phyloP scores from a whole-genome alignment of 2,113 vertebrate genomes.

The Chunga burmeisteri region DNA sequence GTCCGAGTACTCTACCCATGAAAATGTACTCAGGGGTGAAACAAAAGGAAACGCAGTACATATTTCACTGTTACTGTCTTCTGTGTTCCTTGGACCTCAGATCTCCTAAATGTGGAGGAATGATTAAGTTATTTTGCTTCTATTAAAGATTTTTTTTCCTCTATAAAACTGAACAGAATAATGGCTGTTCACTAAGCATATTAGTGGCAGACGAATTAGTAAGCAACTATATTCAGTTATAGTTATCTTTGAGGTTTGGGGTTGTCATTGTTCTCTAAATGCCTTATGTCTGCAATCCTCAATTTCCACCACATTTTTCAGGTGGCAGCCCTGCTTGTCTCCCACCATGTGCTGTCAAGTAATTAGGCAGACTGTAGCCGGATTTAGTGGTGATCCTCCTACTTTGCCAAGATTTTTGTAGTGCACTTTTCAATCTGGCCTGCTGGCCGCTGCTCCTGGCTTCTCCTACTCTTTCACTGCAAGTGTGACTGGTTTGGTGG shows the following conservation, averaged over 20 bases:
- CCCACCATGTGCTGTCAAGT: neutral
- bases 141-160: neutral
- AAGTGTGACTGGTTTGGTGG: accelerated
- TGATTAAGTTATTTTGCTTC: neutral
- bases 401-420: neutral
- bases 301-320: neutral
- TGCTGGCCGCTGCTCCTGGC: neutral
- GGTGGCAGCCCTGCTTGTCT: neutral
- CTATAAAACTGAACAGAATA: neutral
- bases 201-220: neutral
- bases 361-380: neutral
- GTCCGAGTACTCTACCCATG: neutral
- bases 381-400: neutral
- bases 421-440: neutral
- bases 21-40: neutral
- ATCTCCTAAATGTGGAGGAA: neutral
- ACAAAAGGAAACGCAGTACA: neutral
- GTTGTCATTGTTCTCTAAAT: neutral
- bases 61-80: neutral
- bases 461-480: neutral
- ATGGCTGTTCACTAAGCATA: neutral
- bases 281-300: neutral
- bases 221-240: neutral
- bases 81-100: neutral
- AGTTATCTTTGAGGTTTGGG: neutral